These are phyloP conservation scores for Megaleporinus macrocephalus DNA, from an alignment of 2,113 vertebrate genomes.

Conservation along the genomic window DNA sequence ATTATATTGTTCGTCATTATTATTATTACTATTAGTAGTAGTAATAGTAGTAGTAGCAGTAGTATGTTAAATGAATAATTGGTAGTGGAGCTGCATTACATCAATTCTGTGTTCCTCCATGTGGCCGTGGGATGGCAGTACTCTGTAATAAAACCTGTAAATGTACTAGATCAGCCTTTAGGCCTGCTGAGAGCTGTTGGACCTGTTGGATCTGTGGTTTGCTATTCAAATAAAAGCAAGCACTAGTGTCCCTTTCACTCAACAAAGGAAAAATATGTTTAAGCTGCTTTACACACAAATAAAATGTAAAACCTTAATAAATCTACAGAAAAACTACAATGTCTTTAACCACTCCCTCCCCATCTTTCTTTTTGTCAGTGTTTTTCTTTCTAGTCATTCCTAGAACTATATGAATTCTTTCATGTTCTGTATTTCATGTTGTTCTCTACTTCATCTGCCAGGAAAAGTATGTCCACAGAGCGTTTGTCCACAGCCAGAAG, in stretches of 20 bases:
- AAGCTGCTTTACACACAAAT: not conserved
- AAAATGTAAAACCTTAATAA: not conserved
- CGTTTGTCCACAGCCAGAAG: constrained; percentile 82
- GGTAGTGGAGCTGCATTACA: not conserved
- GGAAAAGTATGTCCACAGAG: constrained; percentile 87
- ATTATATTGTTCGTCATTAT: too few relatives aligned
- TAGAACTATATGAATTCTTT: not conserved
- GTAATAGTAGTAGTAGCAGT: not conserved
- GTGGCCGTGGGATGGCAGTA: constrained; percentile 24
- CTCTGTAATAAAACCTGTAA: not conserved
- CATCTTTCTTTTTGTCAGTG: not conserved
- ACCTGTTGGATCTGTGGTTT: constrained; percentile 11
- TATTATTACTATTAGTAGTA: too few relatives aligned
- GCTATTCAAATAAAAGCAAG: constrained; percentile 12
- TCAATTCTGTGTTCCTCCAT: not conserved
- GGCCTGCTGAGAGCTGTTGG: not conserved
- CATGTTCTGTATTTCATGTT: constrained; percentile 6
- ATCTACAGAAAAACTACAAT: not conserved
- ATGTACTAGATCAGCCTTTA: not conserved
- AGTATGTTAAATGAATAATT: not conserved
- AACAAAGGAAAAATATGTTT: not conserved
- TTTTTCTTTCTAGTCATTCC: not conserved
- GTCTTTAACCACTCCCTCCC: not conserved
- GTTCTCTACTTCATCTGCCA: constrained; percentile 46
- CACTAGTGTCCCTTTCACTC: not conserved